Evolutionary conservation across 1,140 invertebrate species (phyloP), one percentile per base, ranked within the genome.

Genomic region (Brachionus plicatilis): DNA sequence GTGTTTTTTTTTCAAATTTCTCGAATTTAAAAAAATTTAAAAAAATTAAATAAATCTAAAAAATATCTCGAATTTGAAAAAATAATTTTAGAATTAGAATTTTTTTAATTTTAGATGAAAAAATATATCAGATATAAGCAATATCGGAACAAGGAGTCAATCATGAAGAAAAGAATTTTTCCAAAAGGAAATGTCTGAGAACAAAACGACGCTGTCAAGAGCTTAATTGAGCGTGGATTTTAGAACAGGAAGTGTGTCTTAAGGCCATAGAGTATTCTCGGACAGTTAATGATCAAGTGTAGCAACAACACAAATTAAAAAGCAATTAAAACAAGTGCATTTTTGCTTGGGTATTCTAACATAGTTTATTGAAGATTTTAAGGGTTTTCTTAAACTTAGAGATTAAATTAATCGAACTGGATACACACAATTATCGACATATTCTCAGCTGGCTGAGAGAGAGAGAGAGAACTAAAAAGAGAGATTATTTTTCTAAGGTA

Each of bases 341-440:
- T 20, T 60, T 60, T 60, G 20, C 17, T 60, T 14, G 20, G 53
- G 53, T 60, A 60, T 60, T 60, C 20, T 43, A 72, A 72, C 33
- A 72, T 43, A 41, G 20, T 43, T 43, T 20, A 72, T 20, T 43
- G 41, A 72, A 43, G 7, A 11, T 17, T 72, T 72, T 72, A 72
- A 72, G 33, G 68, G 68, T 12, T 41, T 72, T 72, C 68, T 72
- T 72, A 72, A 72, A 41, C 68, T 72, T 20, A 41, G 53, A 43
- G 68, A 72, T 68, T 68, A 68, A 68, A 68, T 60, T 60, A 60
- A 60, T 60, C 53, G 53, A 60, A 60, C 53, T 60, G 17, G 53
- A 60, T n/a, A 60, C 53, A 60, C 53, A 56, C 17, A 60, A 60
- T 68, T 68, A 68, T 29, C 27, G 20, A 29, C 20, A 66, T 24